Conservation (phyloP, 64 coral and sea anemone species). For the Actinia tenebrosa region DNA sequence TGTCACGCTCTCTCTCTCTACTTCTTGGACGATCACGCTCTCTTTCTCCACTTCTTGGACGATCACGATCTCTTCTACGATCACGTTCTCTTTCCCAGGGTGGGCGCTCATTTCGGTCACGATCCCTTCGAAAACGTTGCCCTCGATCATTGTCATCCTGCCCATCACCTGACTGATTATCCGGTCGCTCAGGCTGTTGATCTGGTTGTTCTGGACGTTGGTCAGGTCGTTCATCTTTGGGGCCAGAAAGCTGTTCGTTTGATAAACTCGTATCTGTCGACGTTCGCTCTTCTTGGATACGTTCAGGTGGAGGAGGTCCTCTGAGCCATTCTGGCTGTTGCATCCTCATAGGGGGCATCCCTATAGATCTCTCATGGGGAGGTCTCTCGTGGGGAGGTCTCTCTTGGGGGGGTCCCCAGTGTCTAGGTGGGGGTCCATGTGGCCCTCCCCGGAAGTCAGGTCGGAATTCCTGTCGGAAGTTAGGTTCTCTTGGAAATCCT, state of each 20-base stretch:
- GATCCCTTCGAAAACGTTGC: slow-evolving; percentile 40
- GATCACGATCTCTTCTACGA: slow-evolving; percentile 9
- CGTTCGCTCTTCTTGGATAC: not conserved
- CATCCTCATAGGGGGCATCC: slow-evolving; percentile 31
- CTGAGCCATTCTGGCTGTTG: slow-evolving; percentile 27
- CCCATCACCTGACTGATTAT: slow-evolving; percentile 14
- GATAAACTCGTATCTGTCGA: not conserved
- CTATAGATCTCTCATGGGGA: slow-evolving; percentile 38
- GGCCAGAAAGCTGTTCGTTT: not conserved
- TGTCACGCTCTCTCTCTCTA: slow-evolving; percentile 17
- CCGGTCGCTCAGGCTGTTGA: not conserved
- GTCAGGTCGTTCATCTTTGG: not conserved
- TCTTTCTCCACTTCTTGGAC: slow-evolving; percentile 7
- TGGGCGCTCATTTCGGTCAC: not conserved
- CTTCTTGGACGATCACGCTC: slow-evolving; percentile 19
- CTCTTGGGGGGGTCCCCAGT: slow-evolving; percentile 9
- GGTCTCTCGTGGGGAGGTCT: slow-evolving; percentile 4
- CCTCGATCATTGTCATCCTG: not conserved
- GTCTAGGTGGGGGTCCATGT: slow-evolving; percentile 11
- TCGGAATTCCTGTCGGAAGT: slow-evolving; percentile 9
- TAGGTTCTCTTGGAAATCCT: not conserved
- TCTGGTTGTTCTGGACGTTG: slow-evolving; percentile 3
- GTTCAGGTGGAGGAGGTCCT: slow-evolving; percentile 21
- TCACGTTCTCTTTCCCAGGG: not conserved
- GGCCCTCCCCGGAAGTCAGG: slow-evolving; percentile 12